A percentile compares a stretch with the other conserved stretches of the same genome.
These are phyloP conservation scores for Drosophila birchii DNA, from an alignment of 2,888 invertebrate genomes.

Conservation along the genomic window DNA sequence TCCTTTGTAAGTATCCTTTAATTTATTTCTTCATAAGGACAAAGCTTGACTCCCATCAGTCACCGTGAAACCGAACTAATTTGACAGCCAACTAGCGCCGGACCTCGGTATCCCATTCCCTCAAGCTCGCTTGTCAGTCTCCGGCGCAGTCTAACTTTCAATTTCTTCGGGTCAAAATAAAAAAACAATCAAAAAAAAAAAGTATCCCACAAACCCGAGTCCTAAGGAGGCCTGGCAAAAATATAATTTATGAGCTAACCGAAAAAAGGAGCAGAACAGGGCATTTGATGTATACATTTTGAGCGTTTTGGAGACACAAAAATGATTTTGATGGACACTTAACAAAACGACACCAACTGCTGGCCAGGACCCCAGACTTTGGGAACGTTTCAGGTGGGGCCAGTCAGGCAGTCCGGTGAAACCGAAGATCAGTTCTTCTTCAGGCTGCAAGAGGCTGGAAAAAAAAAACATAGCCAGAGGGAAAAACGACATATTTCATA, in stretches of 20 bases:
- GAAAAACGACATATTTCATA: slow-evolving; percentile 79
- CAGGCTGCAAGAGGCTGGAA: slow-evolving; percentile 5
- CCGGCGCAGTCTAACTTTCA: slow-evolving; percentile 26
- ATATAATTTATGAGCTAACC: slow-evolving; percentile 71
- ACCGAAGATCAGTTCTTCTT: slow-evolving; percentile 39
- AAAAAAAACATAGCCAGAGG: slow-evolving; percentile 25
- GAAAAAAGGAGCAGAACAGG: slow-evolving; percentile 33
- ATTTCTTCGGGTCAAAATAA: slow-evolving; percentile 22
- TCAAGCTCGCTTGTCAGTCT: slow-evolving; percentile 45
- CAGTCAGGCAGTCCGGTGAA: slow-evolving; percentile 21
- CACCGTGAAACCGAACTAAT: slow-evolving; percentile 76
- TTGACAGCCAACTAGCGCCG: slow-evolving; percentile 80
- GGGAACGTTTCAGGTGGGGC: slow-evolving; percentile 45
- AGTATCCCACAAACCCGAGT: slow-evolving; percentile 19
- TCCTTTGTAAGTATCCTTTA: neutral
- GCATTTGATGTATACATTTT: slow-evolving; percentile 78
- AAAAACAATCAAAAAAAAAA: slow-evolving; percentile 29
- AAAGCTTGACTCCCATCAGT: slow-evolving; percentile 46
- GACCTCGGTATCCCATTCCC: slow-evolving; percentile 21
- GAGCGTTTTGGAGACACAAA: slow-evolving; percentile 72
- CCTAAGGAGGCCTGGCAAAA: slow-evolving; percentile 31
- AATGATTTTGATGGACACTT: slow-evolving; percentile 83
- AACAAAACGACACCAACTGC: slow-evolving; percentile 79
- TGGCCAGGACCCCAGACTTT: slow-evolving; percentile 15
- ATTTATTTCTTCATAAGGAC: neutral